A percentile compares a stretch with the other conserved stretches of the same genome.
Evolutionary conservation across 2,888 invertebrate genomes (phyloP).

Genomic region (Oscheius onirici): DNA sequence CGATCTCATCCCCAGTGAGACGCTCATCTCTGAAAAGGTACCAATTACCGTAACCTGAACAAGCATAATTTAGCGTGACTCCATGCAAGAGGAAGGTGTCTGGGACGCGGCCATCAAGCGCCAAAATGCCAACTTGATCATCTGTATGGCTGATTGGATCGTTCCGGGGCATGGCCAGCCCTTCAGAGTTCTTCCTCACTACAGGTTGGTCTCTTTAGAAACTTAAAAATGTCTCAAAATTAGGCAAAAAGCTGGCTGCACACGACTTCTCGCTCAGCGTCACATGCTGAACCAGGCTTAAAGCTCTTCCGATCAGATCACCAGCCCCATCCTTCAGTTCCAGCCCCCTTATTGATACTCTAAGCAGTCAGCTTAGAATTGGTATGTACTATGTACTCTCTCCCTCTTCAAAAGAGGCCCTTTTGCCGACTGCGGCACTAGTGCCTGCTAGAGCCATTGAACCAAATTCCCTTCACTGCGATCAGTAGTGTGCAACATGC

Average conservation of each 20-base stretch:
- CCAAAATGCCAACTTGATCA: conserved; percentile 68
- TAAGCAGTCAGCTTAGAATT: conserved; percentile 32
- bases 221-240: not conserved
- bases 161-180: conserved; percentile 70
- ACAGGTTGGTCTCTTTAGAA: conserved; percentile 43
- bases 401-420: not conserved
- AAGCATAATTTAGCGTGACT: conserved; percentile 51
- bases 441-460: not conserved
- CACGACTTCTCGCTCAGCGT: conserved; percentile 62
- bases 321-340: conserved; percentile 23
- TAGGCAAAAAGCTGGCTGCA: conserved; percentile 67
- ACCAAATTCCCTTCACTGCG: conserved; percentile 10
- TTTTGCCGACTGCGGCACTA: not conserved
- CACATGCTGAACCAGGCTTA: conserved; percentile 52
- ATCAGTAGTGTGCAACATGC: conserved; percentile 19
- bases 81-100: conserved; percentile 65
- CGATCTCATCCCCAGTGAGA: conserved; percentile 71
- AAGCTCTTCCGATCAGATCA: conserved; percentile 5
- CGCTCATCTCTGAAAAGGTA: conserved; percentile 62
- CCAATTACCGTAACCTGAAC: not conserved
- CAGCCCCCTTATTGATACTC: not conserved
- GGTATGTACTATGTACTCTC: conserved; percentile 33
- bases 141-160: conserved; percentile 71
- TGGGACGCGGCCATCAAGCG: conserved; percentile 70
- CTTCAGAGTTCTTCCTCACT: conserved; percentile 66